phyloP scores from a whole-genome alignment of 2,113 vertebrate genomes.

The Tympanuchus pallidicinctus region DNA sequence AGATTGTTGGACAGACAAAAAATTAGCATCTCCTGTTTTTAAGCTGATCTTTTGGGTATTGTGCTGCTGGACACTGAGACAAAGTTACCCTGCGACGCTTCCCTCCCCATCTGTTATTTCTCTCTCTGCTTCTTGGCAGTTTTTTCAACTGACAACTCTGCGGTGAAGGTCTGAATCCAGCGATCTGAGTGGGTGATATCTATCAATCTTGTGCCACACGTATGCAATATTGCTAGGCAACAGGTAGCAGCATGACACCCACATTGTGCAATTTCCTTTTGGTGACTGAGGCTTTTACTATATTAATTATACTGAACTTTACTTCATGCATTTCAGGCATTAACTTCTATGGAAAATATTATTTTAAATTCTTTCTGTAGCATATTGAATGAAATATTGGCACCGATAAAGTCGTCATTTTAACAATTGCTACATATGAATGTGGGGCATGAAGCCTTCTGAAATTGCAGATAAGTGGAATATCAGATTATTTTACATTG shows the following conservation, averaged over 20 bases:
- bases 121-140: conserved; percentile 18
- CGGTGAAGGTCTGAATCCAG: conserved; percentile 68
- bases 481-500: conserved; percentile 45
- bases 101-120: conserved; percentile 42
- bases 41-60: neutral
- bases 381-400: conserved; percentile 32
- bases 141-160: conserved; percentile 18
- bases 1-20: neutral
- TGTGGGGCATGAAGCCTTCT: neutral
- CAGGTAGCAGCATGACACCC: conserved; percentile 65
- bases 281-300: conserved; percentile 73
- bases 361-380: conserved; percentile 41
- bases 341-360: conserved; percentile 36
- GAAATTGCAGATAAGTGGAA: conserved; percentile 36
- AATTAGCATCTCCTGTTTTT: neutral
- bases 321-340: conserved; percentile 51
- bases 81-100: neutral
- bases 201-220: conserved; percentile 72
- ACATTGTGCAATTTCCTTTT: conserved; percentile 73
- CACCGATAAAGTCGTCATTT: conserved; percentile 26
- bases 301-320: conserved; percentile 73
- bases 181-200: conserved; percentile 76
- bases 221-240: conserved; percentile 76
- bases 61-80: neutral
- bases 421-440: conserved; percentile 25